These are phyloP conservation scores for Cuniculus paca DNA, from an alignment of 2,797 vertebrate genomes.

Conservation along the genomic window DNA sequence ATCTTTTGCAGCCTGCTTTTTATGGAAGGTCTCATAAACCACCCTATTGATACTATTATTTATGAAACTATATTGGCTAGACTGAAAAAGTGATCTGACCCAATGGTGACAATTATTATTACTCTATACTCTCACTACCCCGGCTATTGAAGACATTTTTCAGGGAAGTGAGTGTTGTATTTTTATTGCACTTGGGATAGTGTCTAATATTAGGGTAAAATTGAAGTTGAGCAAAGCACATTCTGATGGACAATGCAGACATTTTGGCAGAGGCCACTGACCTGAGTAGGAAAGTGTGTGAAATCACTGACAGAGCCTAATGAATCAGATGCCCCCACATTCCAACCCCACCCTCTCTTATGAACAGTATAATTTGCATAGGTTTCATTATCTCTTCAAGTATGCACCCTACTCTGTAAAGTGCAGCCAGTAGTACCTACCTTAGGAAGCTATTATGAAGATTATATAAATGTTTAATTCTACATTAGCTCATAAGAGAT, in stretches of 20 bases:
- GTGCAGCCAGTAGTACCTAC: background rate
- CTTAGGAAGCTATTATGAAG: background rate
- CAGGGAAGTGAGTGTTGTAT: background rate
- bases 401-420: background rate
- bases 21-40: background rate
- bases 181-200: constrained; percentile 5
- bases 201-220: background rate
- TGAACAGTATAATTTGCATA: background rate
- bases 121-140: background rate
- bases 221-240: background rate
- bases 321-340: background rate
- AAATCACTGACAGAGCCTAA: background rate
- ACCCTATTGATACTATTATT: background rate
- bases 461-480: constrained; percentile 23
- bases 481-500: background rate
- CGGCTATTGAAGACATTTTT: background rate
- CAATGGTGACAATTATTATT: background rate
- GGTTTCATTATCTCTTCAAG: background rate
- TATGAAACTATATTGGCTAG: background rate
- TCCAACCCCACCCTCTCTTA: background rate
- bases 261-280: constrained; percentile 30
- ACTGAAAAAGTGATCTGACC: background rate
- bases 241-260: constrained; percentile 9
- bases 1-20: background rate
- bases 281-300: background rate